These are phyloP conservation scores for Hydropsyche tenuis DNA, from an alignment of 1,140 invertebrate species.

Conservation along the genomic window DNA sequence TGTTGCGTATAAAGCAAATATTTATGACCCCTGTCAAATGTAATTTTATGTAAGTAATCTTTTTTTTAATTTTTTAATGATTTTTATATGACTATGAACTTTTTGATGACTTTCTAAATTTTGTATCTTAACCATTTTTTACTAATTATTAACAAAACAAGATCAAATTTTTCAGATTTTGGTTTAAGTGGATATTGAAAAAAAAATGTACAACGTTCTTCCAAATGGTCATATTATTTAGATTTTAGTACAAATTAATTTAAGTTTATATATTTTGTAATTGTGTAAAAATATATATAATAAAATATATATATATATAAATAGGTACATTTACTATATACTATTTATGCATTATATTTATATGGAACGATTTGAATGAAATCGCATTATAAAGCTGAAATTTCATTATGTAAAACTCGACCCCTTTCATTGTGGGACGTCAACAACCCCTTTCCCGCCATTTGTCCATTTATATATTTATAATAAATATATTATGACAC, in stretches of 20 bases:
- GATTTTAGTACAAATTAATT: conserved; percentile 40
- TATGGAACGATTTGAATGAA: conserved; percentile 2
- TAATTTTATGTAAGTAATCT: not conserved
- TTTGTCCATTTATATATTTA: not conserved
- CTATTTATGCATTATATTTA: not conserved
- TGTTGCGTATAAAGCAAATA: too few relatives aligned
- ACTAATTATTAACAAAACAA: too few relatives aligned
- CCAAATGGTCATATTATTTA: conserved; percentile 35
- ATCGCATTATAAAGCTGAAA: not conserved
- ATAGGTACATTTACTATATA: not conserved
- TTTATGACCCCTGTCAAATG: not conserved
- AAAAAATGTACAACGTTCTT: conserved; percentile 34
- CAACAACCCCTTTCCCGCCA: not conserved
- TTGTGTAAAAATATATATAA: conserved; percentile 10
- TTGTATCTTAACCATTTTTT: too few relatives aligned
- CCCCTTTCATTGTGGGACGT: conserved; percentile 2
- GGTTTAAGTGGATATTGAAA: not conserved
- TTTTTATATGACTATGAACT: too few relatives aligned
- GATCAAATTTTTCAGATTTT: not conserved
- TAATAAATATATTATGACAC: conserved; percentile 20
- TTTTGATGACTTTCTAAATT: not conserved
- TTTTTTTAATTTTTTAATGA: not conserved
- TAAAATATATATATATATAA: conserved; percentile 13
- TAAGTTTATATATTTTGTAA: conserved; percentile 27
- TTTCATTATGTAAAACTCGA: not conserved